Percentiles rank a stretch among this genome's conserved stretches.
phyloP scores from a whole-genome alignment of 2,888 invertebrate genomes.

The Argyresthia goedartella region DNA sequence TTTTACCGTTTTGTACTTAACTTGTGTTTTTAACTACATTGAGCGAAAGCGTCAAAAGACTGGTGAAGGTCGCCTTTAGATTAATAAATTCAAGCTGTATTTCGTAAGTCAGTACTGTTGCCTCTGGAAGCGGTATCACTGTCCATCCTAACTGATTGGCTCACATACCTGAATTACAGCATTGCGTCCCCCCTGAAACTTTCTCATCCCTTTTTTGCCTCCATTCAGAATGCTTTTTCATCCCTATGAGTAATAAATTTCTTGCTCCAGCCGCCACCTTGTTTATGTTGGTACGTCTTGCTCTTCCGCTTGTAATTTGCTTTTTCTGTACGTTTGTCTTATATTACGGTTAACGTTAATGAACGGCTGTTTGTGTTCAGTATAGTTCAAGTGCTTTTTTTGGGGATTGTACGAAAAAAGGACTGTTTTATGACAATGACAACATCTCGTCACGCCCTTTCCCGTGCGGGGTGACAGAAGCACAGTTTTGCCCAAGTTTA shows the following conservation, averaged over 20 bases:
- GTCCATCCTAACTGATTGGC: background rate
- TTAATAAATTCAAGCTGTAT: too few relatives aligned
- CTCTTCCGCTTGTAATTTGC: background rate
- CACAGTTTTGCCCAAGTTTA: too few relatives aligned
- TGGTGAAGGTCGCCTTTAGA: too few relatives aligned
- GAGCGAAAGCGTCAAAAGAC: too few relatives aligned
- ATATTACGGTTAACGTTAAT: background rate
- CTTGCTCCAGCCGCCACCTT: background rate
- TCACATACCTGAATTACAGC: conserved; percentile 1
- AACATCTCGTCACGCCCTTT: too few relatives aligned
- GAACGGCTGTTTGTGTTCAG: background rate
- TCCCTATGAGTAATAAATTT: conserved; percentile 5
- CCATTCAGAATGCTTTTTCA: conserved; percentile 3
- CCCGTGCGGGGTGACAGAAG: too few relatives aligned
- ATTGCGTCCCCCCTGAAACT: background rate
- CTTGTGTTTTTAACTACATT: too few relatives aligned
- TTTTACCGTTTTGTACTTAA: too few relatives aligned
- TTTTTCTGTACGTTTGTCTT: background rate
- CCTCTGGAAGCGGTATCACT: too few relatives aligned
- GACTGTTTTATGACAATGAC: too few relatives aligned
- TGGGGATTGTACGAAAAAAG: too few relatives aligned
- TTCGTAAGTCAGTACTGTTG: too few relatives aligned
- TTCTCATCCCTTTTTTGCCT: conserved; percentile 3
- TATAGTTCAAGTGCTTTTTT: background rate
- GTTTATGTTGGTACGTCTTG: background rate